phyloP scores from a whole-genome alignment of 2,113 vertebrate species.

The Serinus canaria region DNA sequence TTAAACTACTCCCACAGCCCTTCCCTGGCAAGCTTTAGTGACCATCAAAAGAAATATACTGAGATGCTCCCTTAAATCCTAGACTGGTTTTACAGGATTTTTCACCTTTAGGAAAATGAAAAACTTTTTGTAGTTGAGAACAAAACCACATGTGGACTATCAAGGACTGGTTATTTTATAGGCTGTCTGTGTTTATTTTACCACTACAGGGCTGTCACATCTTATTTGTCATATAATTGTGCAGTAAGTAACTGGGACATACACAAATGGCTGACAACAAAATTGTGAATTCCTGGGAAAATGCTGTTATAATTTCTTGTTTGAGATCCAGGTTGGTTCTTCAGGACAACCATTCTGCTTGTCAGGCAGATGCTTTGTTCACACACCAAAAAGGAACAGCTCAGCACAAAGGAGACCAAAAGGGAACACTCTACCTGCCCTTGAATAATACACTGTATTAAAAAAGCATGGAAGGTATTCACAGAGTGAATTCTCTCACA shows the following conservation, averaged over 20 bases:
- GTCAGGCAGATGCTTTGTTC: not conserved
- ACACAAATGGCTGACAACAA: not conserved
- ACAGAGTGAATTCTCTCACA: not conserved
- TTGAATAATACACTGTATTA: not conserved
- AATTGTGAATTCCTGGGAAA: not conserved
- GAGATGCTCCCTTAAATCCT: slow-evolving; percentile 39
- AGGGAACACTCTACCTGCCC: not conserved
- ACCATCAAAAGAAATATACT: slow-evolving; percentile 62
- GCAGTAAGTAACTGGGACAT: not conserved
- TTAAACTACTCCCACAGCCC: slow-evolving; percentile 67
- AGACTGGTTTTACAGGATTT: slow-evolving; percentile 45
- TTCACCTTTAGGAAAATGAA: slow-evolving; percentile 52
- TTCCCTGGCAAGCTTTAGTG: slow-evolving; percentile 65
- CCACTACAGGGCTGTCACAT: not conserved
- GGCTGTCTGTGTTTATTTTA: not conserved
- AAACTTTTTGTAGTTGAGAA: slow-evolving; percentile 44
- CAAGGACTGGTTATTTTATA: not conserved
- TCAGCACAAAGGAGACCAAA: not conserved
- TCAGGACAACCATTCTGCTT: not conserved
- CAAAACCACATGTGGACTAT: not conserved
- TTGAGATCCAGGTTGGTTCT: not conserved
- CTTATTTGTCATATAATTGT: not conserved
- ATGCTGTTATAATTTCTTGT: not conserved
- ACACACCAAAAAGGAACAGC: not conserved
- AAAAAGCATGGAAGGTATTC: not conserved